phyloP scores from a whole-genome alignment of 2,888 invertebrate genomes.

The Ophioninae sp. region DNA sequence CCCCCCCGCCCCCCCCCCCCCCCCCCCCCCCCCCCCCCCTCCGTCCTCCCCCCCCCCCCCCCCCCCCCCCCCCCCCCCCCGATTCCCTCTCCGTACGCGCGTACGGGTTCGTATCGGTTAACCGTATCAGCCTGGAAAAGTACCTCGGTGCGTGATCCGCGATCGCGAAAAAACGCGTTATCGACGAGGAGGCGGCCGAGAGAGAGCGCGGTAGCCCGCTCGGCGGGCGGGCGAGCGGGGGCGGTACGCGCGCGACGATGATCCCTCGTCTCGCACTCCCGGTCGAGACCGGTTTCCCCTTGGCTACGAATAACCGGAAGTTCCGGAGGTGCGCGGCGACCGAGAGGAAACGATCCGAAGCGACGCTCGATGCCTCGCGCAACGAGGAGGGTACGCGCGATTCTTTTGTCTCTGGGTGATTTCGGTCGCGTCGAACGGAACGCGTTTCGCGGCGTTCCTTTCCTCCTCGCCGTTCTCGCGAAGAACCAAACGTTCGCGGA shows the following conservation, averaged over 20 bases:
- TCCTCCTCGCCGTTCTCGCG: no score
- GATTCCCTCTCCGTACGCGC: conserved; percentile 1
- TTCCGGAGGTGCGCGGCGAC: not conserved
- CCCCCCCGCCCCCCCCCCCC: no score
- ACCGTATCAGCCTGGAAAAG: not conserved
- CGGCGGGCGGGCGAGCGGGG: no score
- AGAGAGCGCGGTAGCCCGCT: no score
- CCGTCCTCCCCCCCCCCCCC: no score
- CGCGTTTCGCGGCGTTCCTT: no score
- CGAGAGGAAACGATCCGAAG: not conserved
- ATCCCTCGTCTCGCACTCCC: not conserved
- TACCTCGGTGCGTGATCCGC: not conserved
- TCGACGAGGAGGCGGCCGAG: not conserved
- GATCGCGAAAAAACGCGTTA: not conserved
- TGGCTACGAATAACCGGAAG: not conserved
- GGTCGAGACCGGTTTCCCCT: not conserved
- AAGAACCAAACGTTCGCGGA: no score
- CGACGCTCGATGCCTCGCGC: not conserved
- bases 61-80: no score
- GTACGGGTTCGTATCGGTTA: not conserved
- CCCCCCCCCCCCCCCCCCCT: no score
- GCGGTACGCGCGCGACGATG: not conserved
- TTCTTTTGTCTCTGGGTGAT: not conserved
- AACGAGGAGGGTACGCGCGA: no score
- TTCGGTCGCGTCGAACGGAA: no score